Base-by-base conservation (phyloP, 1,140 invertebrate genomes). In the Trialeurodes vaporariorum region DNA sequence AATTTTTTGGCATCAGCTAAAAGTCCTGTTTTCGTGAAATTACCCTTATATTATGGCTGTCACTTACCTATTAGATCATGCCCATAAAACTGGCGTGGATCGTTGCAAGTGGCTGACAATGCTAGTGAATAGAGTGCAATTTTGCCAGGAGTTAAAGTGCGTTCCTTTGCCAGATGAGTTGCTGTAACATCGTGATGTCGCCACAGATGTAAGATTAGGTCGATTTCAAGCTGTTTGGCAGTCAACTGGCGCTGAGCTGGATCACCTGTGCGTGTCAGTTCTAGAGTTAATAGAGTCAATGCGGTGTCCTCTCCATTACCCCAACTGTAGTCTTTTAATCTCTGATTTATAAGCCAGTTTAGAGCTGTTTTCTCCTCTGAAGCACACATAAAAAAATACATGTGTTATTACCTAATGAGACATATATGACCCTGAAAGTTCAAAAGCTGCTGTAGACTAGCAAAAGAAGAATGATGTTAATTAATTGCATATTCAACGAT, bases 181-280 rank as follows among this genome's bases (percentile, higher is more conserved):
- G 71, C 67, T 23, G 72, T 70, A 17, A 67, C 69, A 27, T 74
- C 73, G 69, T 86, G 82, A 71, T 88, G 86, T 85, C 87, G 86
- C 82, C 87, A 91, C 27, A 92, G 81, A 74, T 89, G 81, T n/a
- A 91, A 80, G 1, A 91, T 81, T 60, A 91, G 86, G 72, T 93
- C 89, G 27, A 92, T 82, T 75, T 92, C 90, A 83, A 93, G 85
- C 74, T 92, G 89, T 72, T 92, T 92, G 2, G 84, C 84, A 2
- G 86, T 89, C 1, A 92, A 81, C 72, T 90, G 86, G 74, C 90
- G 83, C 74, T 92, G 88, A 23, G 90, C 74, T 49, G 75, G 76
- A 22, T 59, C 65, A 12, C 70, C 70, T 5, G 68, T 69, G 5
- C 71, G 61, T 1, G 71, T 70, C 61, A 73, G 59, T 59, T 72